Conservation (phyloP, 1,140 invertebrate genomes). For the Lucilia cuprina region DNA sequence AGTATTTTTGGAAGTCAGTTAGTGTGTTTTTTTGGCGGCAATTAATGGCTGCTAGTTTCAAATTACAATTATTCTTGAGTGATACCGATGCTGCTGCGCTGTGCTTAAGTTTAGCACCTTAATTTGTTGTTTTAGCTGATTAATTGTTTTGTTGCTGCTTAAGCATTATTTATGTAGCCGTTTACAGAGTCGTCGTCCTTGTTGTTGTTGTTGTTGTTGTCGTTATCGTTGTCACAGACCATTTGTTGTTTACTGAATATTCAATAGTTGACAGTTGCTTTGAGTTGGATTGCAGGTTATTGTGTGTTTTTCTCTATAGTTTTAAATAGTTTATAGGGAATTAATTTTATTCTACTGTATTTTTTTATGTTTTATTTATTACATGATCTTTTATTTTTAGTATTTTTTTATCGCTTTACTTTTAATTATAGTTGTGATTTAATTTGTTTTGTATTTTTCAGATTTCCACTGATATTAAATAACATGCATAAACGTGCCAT, state of each 20-base stretch:
- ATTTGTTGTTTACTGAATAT: not conserved
- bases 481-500: not conserved
- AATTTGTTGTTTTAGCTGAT: not conserved
- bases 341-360: not conserved
- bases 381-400: not conserved
- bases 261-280: constrained; percentile 2
- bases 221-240: not conserved
- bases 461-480: not conserved
- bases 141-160: not conserved
- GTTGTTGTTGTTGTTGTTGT: not conserved
- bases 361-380: constrained; percentile 4
- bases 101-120: not conserved
- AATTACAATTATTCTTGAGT: not conserved
- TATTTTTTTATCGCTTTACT: not conserved
- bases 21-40: not conserved
- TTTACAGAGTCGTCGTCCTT: not conserved
- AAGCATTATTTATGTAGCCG: not conserved
- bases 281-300: not conserved
- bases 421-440: not conserved
- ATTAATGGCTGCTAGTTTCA: not conserved
- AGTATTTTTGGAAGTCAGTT: not conserved
- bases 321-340: not conserved
- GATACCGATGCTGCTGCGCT: not conserved
- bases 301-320: not conserved
- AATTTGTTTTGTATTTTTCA: not conserved